phyloP scores from a whole-genome alignment of 2,888 invertebrate genomes.

The Ophion obscuratus region DNA sequence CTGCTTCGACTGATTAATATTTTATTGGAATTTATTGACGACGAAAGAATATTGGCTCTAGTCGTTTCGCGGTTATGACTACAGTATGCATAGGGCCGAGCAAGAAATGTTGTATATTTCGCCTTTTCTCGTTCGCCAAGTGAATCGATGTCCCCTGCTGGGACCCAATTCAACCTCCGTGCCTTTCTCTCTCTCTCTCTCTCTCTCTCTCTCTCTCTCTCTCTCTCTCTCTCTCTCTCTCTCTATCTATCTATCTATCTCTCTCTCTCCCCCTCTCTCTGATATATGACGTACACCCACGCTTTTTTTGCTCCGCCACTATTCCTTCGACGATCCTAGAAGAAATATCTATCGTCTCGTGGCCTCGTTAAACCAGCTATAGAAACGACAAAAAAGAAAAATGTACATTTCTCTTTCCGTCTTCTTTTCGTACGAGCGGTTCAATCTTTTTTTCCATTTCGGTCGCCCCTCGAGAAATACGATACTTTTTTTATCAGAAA shows the following conservation, averaged over 20 bases:
- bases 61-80: constrained; percentile 7
- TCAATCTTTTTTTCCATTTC: not conserved
- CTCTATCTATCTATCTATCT: not conserved
- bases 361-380: constrained; percentile 37
- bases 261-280: not conserved
- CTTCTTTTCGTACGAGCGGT: not conserved
- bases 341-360: constrained; percentile 35
- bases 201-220: not conserved
- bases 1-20: not conserved
- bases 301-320: constrained; percentile 27
- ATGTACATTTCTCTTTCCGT: constrained; percentile 3
- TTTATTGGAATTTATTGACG: constrained; percentile 33
- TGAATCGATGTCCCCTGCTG: constrained; percentile 56
- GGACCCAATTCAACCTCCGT: constrained; percentile 43
- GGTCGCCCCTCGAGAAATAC: no score
- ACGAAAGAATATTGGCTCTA: not conserved
- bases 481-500: not conserved
- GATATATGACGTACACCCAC: constrained; percentile 45
- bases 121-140: constrained; percentile 41
- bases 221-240: not conserved
- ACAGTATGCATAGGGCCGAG: constrained; percentile 6
- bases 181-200: not conserved
- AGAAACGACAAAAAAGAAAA: constrained; percentile 22
- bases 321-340: constrained; percentile 21
- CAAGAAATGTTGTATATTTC: constrained; percentile 39